Conservation (phyloP, 2,113 vertebrate species). For the Arothron firmamentum region DNA sequence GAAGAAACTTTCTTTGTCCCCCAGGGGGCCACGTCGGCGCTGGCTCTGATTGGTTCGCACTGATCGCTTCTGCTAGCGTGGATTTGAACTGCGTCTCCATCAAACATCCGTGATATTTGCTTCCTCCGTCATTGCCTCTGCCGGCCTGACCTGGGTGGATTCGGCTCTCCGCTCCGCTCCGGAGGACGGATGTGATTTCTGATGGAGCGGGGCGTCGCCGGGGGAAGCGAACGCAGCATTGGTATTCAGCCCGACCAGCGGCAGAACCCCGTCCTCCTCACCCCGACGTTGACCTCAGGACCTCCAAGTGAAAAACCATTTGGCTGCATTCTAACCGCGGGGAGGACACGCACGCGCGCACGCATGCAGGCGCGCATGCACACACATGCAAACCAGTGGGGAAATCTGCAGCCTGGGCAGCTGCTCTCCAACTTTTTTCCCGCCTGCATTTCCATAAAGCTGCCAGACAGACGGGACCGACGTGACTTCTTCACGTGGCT, state of each 20-base stretch:
- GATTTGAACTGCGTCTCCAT: no score
- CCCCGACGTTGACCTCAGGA: slow-evolving; percentile 35
- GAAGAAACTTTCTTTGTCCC: no score
- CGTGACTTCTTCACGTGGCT: no score
- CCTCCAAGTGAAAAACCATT: slow-evolving; percentile 45
- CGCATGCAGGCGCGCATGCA: no score
- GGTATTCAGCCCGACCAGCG: slow-evolving; percentile 41
- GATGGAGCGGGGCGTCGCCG: slow-evolving; percentile 44
- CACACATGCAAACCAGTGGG: not conserved
- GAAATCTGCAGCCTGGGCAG: slow-evolving; percentile 30
- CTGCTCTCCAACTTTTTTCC: slow-evolving; percentile 10
- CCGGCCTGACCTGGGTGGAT: no score
- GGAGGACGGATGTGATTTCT: slow-evolving; percentile 11
- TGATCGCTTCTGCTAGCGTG: no score
- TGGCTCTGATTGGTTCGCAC: no score
- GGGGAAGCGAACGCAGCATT: slow-evolving; percentile 38
- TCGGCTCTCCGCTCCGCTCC: no score
- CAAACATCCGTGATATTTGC: no score
- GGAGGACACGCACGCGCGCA: not conserved
- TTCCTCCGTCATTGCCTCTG: no score
- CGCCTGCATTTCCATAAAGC: slow-evolving; percentile 8
- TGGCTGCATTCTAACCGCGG: slow-evolving; percentile 34
- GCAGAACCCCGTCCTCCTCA: slow-evolving; percentile 14
- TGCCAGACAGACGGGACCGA: not conserved
- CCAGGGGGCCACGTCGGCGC: no score